Percentiles rank a stretch among this genome's conserved stretches.
phyloP scores from a whole-genome alignment of 1,140 invertebrate genomes.

The Oncopodura yosiiana region DNA sequence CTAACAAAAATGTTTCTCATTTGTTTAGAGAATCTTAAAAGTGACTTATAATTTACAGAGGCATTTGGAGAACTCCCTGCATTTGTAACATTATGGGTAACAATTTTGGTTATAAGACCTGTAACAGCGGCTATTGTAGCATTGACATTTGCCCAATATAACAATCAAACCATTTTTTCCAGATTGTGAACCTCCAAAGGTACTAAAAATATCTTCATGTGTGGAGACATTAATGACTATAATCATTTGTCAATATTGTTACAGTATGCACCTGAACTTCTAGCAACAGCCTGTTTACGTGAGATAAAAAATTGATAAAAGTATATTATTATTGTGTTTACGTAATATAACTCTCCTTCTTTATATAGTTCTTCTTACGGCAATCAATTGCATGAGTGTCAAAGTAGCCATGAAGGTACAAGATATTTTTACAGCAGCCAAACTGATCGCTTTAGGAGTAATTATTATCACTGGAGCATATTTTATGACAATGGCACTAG shows the following conservation, averaged over 20 bases:
- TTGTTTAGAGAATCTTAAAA: neutral
- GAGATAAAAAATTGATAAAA: conserved; percentile 41
- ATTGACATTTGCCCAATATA: conserved; percentile 67
- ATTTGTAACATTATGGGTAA: conserved; percentile 80
- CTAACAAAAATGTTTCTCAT: neutral
- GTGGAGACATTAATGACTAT: no score
- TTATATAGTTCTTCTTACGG: conserved; percentile 80
- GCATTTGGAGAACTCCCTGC: conserved; percentile 81
- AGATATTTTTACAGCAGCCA: conserved; percentile 79
- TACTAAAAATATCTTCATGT: no score
- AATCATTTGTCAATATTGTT: no score
- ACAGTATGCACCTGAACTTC: conserved; percentile 50
- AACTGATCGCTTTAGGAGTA: conserved; percentile 66
- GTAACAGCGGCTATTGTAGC: conserved; percentile 74
- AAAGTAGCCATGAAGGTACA: conserved; percentile 82
- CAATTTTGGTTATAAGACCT: conserved; percentile 70
- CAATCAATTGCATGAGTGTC: conserved; percentile 78
- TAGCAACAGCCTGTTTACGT: conserved; percentile 65
- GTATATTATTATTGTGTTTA: neutral
- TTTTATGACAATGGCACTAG: conserved; percentile 53
- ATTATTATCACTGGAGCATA: conserved; percentile 73
- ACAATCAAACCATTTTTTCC: conserved; percentile 70
- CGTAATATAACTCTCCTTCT: conserved; percentile 26
- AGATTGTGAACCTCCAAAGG: conserved; percentile 54
- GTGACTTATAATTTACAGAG: conserved; percentile 38